phyloP scores from a whole-genome alignment of 2,888 invertebrate genomes.

The Sturmia bella region DNA sequence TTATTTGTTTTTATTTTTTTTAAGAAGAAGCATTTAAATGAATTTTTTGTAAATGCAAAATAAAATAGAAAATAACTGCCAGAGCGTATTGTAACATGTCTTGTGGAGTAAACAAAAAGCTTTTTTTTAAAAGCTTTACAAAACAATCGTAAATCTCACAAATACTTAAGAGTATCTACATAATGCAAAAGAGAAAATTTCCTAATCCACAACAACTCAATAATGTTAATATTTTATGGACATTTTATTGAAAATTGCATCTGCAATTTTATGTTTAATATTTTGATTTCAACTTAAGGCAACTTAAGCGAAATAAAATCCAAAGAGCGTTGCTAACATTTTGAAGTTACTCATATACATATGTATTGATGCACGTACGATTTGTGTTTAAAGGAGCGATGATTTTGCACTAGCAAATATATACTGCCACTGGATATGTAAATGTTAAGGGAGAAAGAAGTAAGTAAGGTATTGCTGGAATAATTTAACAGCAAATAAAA shows the following conservation, averaged over 20 bases:
- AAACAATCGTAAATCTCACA: not conserved
- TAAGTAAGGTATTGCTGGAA: no score
- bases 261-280: slow-evolving; percentile 5
- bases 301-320: slow-evolving; percentile 10
- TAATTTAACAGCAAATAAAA: no score
- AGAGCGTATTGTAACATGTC: not conserved
- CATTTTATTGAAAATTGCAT: not conserved
- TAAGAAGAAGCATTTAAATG: no score
- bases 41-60: no score
- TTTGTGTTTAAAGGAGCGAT: no score
- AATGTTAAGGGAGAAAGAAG: no score
- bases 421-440: no score
- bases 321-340: slow-evolving; percentile 33
- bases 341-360: not conserved
- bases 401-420: no score
- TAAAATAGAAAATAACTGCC: no score
- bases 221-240: not conserved
- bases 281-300: not conserved
- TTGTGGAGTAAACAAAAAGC: slow-evolving; percentile 14
- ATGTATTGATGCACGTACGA: no score
- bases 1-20: no score
- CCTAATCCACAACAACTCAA: not conserved
- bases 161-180: not conserved
- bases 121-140: slow-evolving; percentile 26
- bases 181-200: slow-evolving; percentile 30